Evolutionary conservation across 2,888 invertebrate genomes (phyloP), one percentile per base, ranked within the genome.

Genomic region (Eudasyphora cyanicolor): DNA sequence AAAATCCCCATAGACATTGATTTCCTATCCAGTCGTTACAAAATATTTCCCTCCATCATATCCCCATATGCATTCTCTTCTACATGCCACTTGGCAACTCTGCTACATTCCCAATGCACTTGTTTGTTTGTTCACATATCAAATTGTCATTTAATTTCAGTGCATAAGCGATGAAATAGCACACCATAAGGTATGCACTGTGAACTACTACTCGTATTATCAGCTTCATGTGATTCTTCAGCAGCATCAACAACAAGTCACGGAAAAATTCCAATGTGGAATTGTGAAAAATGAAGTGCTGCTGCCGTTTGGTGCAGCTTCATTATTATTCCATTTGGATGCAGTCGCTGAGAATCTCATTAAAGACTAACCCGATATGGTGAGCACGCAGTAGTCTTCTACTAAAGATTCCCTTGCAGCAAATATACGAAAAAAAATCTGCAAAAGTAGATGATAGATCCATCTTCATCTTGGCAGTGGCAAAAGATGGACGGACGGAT

Each of bases 401-500:
- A 45, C n/a, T 2, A 45, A 57, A 64, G 57, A 81, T 67, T 81
- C 35, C 69, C 45, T 54, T 81, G 57, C 38, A 69, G n/a, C 57
- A 71, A 35, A 14, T 21, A 32, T 17, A 42, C 67, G 3, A 5
- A n/a, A n/a, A 69, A n/a, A 10, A 45, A 45, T 8, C 12, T 17
- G 17, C 29, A 57, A 27, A 24, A 57, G 57, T 14, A 5, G 57
- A 57, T 57, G 57, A n/a, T n/a, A n/a, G n/a, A 57, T 57, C 57
- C 57, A 57, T 57, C 57, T 24, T 24, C 24, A 45, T 45, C 45
- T 12, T 4, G 1, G n/a, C 45, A 45, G 2, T 45, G 45, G 2
- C 70, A 70, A 80, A 49, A 64, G 51, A 12, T 29, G 51, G 54
- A 76, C 49, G 45, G n/a, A n/a, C 1, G 29, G 38, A n/a, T n/a